Percentiles rank a stretch among this genome's conserved stretches.
Evolutionary conservation across 2,113 vertebrate genomes (phyloP).

Genomic region (Hymenochirus boettgeri): DNA sequence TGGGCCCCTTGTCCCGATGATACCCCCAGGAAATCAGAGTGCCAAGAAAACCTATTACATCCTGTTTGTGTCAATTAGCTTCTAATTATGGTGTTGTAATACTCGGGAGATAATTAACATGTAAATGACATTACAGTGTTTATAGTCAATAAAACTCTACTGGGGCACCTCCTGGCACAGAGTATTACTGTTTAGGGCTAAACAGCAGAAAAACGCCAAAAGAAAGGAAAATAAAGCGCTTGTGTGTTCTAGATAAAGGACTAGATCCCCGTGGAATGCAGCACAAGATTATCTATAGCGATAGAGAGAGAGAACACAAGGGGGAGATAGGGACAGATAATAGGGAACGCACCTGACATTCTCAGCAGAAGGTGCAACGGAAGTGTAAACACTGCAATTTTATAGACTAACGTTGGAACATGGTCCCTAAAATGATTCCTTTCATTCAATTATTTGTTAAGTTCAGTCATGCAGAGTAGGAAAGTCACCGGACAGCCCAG

Average conservation of each 20-base stretch:
- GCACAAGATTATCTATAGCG: too few relatives aligned
- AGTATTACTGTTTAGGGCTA: not conserved
- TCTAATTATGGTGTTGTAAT: conserved; percentile 38
- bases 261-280: too few relatives aligned
- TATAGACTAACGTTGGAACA: too few relatives aligned
- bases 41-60: conserved; percentile 39
- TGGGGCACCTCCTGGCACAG: conserved; percentile 15
- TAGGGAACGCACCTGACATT: too few relatives aligned
- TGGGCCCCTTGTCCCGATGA: conserved; percentile 2
- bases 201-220: not conserved
- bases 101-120: conserved; percentile 41
- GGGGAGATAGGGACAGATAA: not conserved
- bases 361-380: too few relatives aligned
- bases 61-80: conserved; percentile 39
- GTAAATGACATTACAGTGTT: conserved; percentile 42
- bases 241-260: not conserved
- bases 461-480: too few relatives aligned
- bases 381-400: too few relatives aligned
- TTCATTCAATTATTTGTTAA: too few relatives aligned
- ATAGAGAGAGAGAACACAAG: not conserved
- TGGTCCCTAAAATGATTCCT: too few relatives aligned
- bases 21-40: conserved; percentile 36
- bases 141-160: conserved; percentile 37
- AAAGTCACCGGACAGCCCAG: too few relatives aligned
- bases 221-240: not conserved